Base-by-base conservation (phyloP, 2,888 invertebrate genomes). In the Phrixothrix hirtus region DNA sequence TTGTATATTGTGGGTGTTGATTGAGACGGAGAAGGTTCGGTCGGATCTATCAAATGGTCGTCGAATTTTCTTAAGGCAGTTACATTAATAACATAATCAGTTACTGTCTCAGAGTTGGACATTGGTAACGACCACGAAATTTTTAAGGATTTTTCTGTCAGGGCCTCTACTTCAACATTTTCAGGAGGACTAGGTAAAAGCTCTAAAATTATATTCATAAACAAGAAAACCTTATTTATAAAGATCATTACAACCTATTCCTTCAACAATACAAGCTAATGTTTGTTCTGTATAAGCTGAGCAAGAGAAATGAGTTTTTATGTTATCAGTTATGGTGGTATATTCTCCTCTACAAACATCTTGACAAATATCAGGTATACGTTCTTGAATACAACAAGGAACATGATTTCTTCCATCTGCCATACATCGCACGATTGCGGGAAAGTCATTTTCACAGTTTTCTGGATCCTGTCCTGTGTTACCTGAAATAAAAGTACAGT, bases 271-370 rank as follows among this genome's bases (percentile, higher is more conserved):
- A 68, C 92, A 92, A 46, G 90, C 88, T 26, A 92, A 72, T 0
- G 91, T 91, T 64, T 87, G 86, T 67, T 90, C 85, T 61, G 91
- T 91, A 65, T 90, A 89, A 0, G 88, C 82, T 0, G 90, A 87
- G 70, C 92, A 92, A 1, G 89, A 89, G 72, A 91, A 89, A 65
- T 92, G 89, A 0, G 90, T 89, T 73, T 88, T 87, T 51, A 92
- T 85, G 65, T 87, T 87, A 70, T 91, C 89, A 0, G 89, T 89
- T 55, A 90, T 90, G 1, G 89, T 85, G 0, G 89, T 89, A 74
- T 91, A 92, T 71, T 91, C 89, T 15, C 92, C 92, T 1, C 89
- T 79, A 69, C 92, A 92, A 58, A 92, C 89, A 60, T 91, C 90
- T 68, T 89, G 90, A 69, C 92, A 92, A 61, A 91, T 84, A 71